Evolutionary conservation across 2,797 vertebrate genomes (phyloP), one percentile per base, ranked within the genome.

Genomic region (Petrocephalus sullivani): DNA sequence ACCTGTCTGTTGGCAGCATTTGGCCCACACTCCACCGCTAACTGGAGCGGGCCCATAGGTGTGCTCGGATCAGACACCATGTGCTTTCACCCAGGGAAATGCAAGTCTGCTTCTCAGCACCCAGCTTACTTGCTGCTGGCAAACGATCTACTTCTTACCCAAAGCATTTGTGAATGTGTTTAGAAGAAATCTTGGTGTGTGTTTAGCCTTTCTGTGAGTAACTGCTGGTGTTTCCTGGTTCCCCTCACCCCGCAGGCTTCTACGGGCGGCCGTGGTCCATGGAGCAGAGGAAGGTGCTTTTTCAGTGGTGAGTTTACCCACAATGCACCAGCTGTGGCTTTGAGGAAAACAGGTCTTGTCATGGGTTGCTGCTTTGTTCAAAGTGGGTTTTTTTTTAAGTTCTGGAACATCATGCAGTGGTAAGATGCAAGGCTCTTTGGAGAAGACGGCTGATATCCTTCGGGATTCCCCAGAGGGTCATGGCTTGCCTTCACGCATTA

Each of bases 251-350:
- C 88, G 0, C 90, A 97, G 97, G 97, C 92, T 97, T 97, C 93
- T 97, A 97, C 33, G 97, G 96, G 49, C 95, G 97, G 67, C 97
- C 97, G 0, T 97, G 97, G 97, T 96, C 97, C 78, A 96, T 97
- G 95, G 96, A 97, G 87, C 97, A 97, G 91, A 96, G 97, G 89
- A 97, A 94, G 91, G 96, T 96, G 46, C 96, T 97, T 89, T 97
- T 97, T 91, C 95, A 96, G 3, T 97, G 97, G 97, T 96, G 92
- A 95, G 96, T 93, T 2, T 28, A 16, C 2, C 23, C 46, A 49
- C 33, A 19, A 14, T 37, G 57, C 53, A 37, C 33, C 54, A 6
- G 41, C 4, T 2, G 10, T 0, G 1, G 54, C 54, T 85, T 8
- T 85, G 83, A 9, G 3, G 23, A 1, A 49, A 84, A 23, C 12